Conservation (phyloP, 92 coral and sea anemone genomes). For the Parazoanthus atlanticus region DNA sequence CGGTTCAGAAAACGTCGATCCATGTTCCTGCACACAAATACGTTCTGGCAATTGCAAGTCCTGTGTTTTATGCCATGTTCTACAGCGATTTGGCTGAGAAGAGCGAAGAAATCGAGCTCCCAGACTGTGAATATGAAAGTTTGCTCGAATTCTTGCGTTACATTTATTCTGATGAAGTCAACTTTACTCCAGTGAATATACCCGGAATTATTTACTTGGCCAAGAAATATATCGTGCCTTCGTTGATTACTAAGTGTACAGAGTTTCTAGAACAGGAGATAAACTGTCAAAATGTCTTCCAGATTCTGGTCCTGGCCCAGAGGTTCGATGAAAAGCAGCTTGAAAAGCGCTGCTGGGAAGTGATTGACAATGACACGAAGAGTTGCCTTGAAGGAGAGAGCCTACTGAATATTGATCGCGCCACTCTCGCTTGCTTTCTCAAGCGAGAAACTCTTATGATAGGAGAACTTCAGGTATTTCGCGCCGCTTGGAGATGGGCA, state of each 20-base stretch:
- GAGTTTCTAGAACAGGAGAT: constrained; percentile 53
- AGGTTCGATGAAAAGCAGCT: constrained; percentile 57
- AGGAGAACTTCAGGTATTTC: constrained; percentile 62
- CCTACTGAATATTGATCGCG: constrained; percentile 55
- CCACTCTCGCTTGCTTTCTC: constrained; percentile 56
- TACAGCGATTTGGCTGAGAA: constrained; percentile 64
- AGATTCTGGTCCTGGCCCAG: constrained; percentile 61
- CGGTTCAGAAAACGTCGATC: background rate
- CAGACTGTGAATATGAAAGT: constrained; percentile 63
- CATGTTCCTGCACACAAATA: constrained; percentile 46
- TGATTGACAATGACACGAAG: constrained; percentile 56
- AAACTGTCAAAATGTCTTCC: constrained; percentile 54
- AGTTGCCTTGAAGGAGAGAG: constrained; percentile 53
- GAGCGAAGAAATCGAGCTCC: constrained; percentile 60
- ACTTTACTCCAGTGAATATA: constrained; percentile 55
- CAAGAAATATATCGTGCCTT: constrained; percentile 75
- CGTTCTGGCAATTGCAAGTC: constrained; percentile 67
- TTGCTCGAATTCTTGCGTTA: constrained; percentile 68
- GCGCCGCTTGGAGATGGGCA: constrained; percentile 68
- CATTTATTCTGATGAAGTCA: constrained; percentile 63
- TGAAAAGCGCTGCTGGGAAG: constrained; percentile 66
- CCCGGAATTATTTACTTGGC: constrained; percentile 65
- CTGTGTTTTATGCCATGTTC: constrained; percentile 56
- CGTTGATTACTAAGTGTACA: constrained; percentile 54
- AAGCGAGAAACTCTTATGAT: constrained; percentile 66